Evolutionary conservation across 1,140 invertebrate genomes (phyloP), one percentile per base, ranked within the genome.

Genomic region (Hyposmocoma kahamanoa): DNA sequence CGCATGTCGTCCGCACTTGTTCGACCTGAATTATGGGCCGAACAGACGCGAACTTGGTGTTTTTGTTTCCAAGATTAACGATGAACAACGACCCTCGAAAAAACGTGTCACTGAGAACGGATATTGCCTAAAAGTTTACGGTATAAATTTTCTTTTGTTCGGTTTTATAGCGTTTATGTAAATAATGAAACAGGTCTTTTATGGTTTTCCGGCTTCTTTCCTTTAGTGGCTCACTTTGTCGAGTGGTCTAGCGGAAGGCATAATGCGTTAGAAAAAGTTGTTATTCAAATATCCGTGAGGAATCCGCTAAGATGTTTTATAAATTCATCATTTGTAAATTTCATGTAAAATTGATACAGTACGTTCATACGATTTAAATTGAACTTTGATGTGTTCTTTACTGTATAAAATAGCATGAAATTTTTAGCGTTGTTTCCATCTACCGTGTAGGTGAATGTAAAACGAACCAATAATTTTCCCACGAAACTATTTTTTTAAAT

Each of bases 1-100:
- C 70, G 62, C 72, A 65, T 71, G 73, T 82, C 75, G 62, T 51
- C 53, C 59, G 62, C 78, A 79, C 72, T 77, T 77, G 78, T 67
- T 68, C 62, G 50, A 47, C 59, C 56, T 77, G 70, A 82, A 73
- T 73, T 82, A 82, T 75, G 62, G 67, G 53, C 59, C 47, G 49
- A 55, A 44, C 71, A 69, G 72, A 76, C 64, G 63, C 72, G 57
- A 70, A 77, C 71, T 76, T 72, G 59, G 67, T 68, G 67, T 79
- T 77, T 79, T 79, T 75, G 67, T 79, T 75, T 72, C 65, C 56
- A 81, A 79, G 78, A 79, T 82, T 82, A 81, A 81, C 74, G 74
- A 78, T 75, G 72, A 81, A 72, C 71, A 74, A 75, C 69, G 67
- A 57, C 63, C 64, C 68, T 65, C 62, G 69, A 73, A 78, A 77